Conservation (phyloP, 1,140 invertebrate genomes). For the Ceratosolen fusciceps region DNA sequence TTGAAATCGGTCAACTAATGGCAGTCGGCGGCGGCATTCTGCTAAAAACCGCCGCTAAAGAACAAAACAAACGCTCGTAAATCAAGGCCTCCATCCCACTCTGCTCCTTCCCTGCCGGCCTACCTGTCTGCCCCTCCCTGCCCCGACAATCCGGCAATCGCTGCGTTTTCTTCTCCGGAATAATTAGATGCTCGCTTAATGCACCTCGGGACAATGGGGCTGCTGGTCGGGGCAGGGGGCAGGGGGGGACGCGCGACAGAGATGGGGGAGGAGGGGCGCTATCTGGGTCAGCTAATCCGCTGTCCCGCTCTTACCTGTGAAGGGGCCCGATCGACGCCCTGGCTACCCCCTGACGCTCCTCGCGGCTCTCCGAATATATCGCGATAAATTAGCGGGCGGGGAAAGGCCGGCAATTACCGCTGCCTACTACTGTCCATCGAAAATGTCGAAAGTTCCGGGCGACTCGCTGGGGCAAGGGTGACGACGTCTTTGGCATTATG, state of each 20-base stretch:
- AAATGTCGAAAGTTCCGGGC: conserved; percentile 8
- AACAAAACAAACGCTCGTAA: conserved; percentile 28
- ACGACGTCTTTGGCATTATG: conserved; percentile 12
- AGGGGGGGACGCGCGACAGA: too few relatives aligned
- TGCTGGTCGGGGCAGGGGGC: too few relatives aligned
- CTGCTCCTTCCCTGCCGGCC: not conserved
- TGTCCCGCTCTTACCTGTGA: conserved; percentile 5
- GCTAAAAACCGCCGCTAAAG: not conserved
- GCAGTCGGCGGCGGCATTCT: not conserved
- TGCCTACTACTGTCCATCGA: not conserved
- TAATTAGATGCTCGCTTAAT: conserved; percentile 15
- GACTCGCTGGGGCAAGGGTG: conserved; percentile 12
- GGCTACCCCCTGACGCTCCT: conserved; percentile 10
- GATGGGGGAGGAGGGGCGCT: too few relatives aligned
- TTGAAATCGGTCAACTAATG: conserved; percentile 22
- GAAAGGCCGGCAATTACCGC: conserved; percentile 31
- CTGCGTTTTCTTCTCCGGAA: not conserved
- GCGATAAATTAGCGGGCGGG: conserved; percentile 39
- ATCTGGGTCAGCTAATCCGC: conserved; percentile 29
- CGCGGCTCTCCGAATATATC: not conserved
- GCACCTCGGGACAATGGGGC: conserved; percentile 7
- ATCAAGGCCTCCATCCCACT: conserved; percentile 21
- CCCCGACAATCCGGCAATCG: too few relatives aligned
- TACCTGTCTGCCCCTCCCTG: too few relatives aligned
- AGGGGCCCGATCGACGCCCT: not conserved